Base-by-base conservation (phyloP, 2,888 invertebrate species). In the Toxonevra muliebris region DNA sequence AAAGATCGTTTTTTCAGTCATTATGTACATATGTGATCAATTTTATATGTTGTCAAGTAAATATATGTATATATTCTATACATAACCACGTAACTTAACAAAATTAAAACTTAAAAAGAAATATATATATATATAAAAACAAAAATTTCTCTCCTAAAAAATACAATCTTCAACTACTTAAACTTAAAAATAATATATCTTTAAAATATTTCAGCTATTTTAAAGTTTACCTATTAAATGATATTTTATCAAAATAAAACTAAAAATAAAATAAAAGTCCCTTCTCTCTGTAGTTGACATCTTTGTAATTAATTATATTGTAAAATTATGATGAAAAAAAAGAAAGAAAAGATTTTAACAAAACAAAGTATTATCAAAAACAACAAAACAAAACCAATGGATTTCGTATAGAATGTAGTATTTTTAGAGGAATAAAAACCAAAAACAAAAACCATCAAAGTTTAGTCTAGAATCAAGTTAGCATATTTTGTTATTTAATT, bases 1-100 rank as follows among this genome's bases (percentile, higher is more conserved):
- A 84, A 86, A 80, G 85, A 86, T 80, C 84, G 84, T 75, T 86
- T 85, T 78, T 85, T 85, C 79, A 85, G 84, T 76, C 85, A 86
- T 79, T 86, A 85, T 83, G 85, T 86, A 84, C 85, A 86, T 81
- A 85, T 86, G 85, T 86, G 85, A 85, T 85, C 85, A 81, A 84
- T 84, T 82, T 80, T 84, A 75, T 84, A 83, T 75, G 75, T 79
- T 75, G 79, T 79, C 73, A 79, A 80, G 74, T 79, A 78, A 79
- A 75, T 42, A 65, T 30, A 30, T 30, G 30, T 40, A n/a, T 53
- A 5, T 13, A 40, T 13, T 9, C 41, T 5, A 17, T 10, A 53
- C 3, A 17, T 4, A 48, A n/a, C 50, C 50, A 48, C 13, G 13
- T 15, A 45, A 48, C 13, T n/a, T 48, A 48, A 13, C 50, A 45